Base-by-base conservation (phyloP, 1,140 invertebrate species). In the Lucilia sericata region DNA sequence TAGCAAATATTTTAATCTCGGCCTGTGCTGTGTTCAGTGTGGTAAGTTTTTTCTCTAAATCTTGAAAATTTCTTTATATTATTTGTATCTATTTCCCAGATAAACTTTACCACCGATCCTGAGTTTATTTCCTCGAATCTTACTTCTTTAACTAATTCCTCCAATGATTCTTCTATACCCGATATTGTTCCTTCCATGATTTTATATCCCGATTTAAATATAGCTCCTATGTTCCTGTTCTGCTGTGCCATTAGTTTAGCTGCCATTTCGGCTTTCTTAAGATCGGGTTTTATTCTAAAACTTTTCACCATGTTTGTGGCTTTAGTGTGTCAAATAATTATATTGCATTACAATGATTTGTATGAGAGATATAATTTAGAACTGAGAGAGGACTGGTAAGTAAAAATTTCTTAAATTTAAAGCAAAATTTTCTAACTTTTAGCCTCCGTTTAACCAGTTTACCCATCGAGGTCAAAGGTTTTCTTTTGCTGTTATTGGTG, bases 251-350 rank as follows among this genome's bases (percentile, higher is more conserved):
- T 98, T 42, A 94, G 95, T 0, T 87, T 98, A 74, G 93, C 96
- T 0, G 94, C 94, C 0, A 96, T 97, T 85, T 97, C 96, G 75
- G 94, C 97, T 13, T 97, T 98, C 91, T 92, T 98, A 7, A 93
- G 96, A 78, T 94, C 97, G 9, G 96, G 95, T 36, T 97, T 97
- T 87, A 91, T 97, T 4, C 91, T 98, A 7, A 98, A 98, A 91
- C 88, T 98, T 2, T 86, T 93, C 17, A 91, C 96, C 74, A 97
- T 97, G 96, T 85, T 94, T 13, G n/a, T 94, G 5, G 95, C 95
- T 1, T 90, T 95, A 7, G 87, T 93, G 2, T 88, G 92, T 0
- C 95, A 96, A 88, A 93, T 95, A 84, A 86, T 94, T 0, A 90
- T 96, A 70, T 95, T 94, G 86, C 92, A 93, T 5, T 93, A 93